phyloP scores from a whole-genome alignment of 2,888 invertebrate genomes.

The Catonia carolina region DNA sequence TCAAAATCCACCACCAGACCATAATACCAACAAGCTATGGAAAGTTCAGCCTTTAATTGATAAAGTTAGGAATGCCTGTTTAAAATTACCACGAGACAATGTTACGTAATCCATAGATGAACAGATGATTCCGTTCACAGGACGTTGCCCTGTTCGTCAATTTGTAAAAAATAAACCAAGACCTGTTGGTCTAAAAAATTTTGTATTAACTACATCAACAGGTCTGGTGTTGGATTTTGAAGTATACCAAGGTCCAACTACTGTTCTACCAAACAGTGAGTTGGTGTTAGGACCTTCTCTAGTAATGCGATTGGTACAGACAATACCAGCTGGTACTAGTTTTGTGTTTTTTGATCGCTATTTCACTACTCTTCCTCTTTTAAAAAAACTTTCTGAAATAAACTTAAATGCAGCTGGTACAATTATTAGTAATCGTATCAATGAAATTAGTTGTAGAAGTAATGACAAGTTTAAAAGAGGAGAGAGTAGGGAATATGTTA shows the following conservation, averaged over 20 bases:
- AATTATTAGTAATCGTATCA: not conserved
- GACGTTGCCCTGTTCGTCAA: conserved; percentile 1
- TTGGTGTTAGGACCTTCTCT: not conserved
- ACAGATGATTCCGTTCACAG: conserved; percentile 20
- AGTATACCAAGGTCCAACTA: conserved; percentile 7
- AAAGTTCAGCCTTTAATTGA: conserved; percentile 18
- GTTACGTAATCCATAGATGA: conserved; percentile 17
- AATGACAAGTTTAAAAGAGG: conserved; percentile 3
- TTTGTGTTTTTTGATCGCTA: conserved; percentile 6
- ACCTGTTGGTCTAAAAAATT: conserved; percentile 10
- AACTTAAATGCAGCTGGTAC: conserved; percentile 11
- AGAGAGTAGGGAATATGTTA: conserved; percentile 4
- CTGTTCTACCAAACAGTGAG: not conserved
- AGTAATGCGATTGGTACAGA: conserved; percentile 9
- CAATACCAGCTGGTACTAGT: conserved; percentile 1
- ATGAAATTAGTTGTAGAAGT: not conserved
- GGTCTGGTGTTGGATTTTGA: conserved; percentile 10
- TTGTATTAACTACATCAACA: no score
- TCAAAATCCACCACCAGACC: not conserved
- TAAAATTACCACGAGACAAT: conserved; percentile 1
- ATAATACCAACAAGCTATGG: conserved; percentile 14
- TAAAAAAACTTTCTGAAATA: not conserved
- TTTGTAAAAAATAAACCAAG: conserved; percentile 18
- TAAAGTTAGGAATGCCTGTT: not conserved
- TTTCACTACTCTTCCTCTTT: conserved; percentile 11